Percentiles rank a stretch among this genome's conserved stretches.
Conservation (phyloP, 2,113 vertebrate species). For the Anser brachyrhynchus region DNA sequence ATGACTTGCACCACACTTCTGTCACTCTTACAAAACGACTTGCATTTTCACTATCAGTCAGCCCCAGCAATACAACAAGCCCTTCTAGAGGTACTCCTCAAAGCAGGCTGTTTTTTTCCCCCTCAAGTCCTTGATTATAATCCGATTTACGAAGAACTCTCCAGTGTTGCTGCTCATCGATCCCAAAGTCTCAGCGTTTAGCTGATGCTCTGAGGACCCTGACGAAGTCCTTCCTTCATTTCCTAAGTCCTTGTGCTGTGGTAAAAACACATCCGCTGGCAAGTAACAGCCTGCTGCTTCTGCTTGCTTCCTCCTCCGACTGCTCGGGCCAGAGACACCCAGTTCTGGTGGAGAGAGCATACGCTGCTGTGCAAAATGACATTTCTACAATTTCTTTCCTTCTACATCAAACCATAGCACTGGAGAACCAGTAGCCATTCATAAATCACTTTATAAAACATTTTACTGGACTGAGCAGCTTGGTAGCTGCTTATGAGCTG, state of each 20-base stretch:
- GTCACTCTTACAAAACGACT: background rate
- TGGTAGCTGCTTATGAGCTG: background rate
- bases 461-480: background rate
- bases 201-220: background rate
- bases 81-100: background rate
- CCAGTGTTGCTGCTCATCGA: background rate
- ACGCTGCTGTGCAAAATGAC: background rate
- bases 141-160: background rate
- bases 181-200: background rate
- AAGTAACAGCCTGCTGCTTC: background rate
- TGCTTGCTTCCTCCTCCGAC: background rate
- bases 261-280: background rate
- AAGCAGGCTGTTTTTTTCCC: accelerated
- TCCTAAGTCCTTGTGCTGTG: background rate
- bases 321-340: background rate
- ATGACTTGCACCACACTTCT: background rate
- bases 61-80: background rate
- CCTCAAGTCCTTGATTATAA: background rate
- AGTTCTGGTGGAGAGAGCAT: background rate
- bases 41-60: background rate
- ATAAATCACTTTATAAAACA: background rate
- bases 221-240: background rate
- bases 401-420: background rate
- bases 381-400: background rate
- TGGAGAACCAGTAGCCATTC: background rate